phyloP scores from a whole-genome alignment of 2,113 vertebrate species.

The Telmatochromis bifrenatus region DNA sequence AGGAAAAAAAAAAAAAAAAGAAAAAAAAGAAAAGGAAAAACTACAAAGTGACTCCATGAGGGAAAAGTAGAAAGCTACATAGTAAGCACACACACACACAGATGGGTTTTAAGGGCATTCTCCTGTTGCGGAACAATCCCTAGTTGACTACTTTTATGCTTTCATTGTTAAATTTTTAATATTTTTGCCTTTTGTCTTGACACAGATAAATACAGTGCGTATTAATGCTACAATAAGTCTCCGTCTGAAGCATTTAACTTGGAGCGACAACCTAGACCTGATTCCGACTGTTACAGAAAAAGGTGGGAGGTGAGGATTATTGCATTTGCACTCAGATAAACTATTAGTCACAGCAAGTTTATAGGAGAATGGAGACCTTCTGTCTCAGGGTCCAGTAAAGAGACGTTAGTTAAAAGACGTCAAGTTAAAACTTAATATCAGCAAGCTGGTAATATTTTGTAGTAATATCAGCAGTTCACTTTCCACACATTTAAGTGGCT shows the following conservation, averaged over 20 bases:
- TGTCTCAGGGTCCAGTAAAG: not conserved
- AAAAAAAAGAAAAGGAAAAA: conserved; percentile 15
- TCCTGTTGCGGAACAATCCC: conserved; percentile 31
- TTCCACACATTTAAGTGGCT: not conserved
- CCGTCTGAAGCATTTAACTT: conserved; percentile 7
- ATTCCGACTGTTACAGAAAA: not conserved
- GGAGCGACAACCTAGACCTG: not conserved
- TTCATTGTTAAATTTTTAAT: conserved; percentile 42
- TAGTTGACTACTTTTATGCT: conserved; percentile 16
- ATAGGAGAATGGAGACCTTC: not conserved
- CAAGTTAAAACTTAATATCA: not conserved
- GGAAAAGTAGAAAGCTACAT: conserved; percentile 27
- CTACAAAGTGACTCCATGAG: conserved; percentile 54
- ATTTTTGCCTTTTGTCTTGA: not conserved
- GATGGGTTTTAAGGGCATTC: conserved; percentile 19
- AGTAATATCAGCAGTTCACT: not conserved
- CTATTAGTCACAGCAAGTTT: not conserved
- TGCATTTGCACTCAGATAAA: not conserved
- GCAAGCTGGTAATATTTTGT: not conserved
- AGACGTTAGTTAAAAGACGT: fast-evolving
- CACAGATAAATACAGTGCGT: not conserved
- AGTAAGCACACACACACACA: not conserved
- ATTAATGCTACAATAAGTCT: not conserved
- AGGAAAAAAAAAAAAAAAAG: too few species aligned
- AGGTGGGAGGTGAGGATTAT: not conserved